Percentiles rank a stretch among this genome's conserved stretches.
Conservation (phyloP, 2,888 invertebrate species). For the Dinocampus coccinellae region DNA sequence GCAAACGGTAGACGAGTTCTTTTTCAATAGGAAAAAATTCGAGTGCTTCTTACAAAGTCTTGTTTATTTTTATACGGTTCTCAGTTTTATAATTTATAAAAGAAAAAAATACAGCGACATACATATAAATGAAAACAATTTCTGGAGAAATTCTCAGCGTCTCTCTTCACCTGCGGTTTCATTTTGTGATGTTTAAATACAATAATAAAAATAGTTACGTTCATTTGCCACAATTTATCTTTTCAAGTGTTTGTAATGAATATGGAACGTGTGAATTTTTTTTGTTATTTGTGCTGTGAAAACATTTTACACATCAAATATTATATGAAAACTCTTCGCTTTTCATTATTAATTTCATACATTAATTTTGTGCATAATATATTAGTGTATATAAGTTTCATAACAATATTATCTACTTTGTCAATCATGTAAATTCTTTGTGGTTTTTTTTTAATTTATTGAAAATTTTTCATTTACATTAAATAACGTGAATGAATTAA, state of each 20-base stretch:
- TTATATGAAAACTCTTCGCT: neutral
- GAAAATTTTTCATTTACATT: no score
- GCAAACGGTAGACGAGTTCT: neutral
- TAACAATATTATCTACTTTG: no score
- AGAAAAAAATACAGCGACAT: neutral
- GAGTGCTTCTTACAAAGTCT: slow-evolving; percentile 35
- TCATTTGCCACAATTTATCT: neutral
- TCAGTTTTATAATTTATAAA: slow-evolving; percentile 37
- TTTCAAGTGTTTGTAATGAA: slow-evolving; percentile 1
- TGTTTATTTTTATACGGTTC: slow-evolving; percentile 19
- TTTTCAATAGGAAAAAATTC: neutral
- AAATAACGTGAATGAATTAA: no score
- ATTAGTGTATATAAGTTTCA: no score
- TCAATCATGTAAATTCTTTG: no score
- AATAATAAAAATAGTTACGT: slow-evolving; percentile 1
- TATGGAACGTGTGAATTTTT: slow-evolving; percentile 31
- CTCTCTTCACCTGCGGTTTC: slow-evolving; percentile 6
- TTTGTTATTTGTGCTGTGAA: no score
- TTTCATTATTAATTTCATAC: neutral
- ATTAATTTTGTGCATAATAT: no score
- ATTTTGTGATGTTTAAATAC: neutral
- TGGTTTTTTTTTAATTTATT: no score
- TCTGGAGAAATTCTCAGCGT: slow-evolving; percentile 27
- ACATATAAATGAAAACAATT: slow-evolving; percentile 29
- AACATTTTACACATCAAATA: no score